Conservation (phyloP, 2,888 invertebrate species). For the Drosophila rubida region DNA sequence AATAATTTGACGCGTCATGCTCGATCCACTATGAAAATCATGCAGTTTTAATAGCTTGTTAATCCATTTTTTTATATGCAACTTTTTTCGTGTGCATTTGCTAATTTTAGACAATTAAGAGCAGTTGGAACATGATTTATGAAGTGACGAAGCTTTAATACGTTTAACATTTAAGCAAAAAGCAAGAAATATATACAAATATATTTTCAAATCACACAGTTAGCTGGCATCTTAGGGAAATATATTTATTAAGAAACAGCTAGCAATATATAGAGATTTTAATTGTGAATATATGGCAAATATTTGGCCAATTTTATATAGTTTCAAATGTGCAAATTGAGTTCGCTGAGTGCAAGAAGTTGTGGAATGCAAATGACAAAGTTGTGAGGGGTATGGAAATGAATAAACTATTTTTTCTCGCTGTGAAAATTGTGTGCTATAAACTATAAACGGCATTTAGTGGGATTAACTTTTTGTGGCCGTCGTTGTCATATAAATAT, state of each 20-base stretch:
- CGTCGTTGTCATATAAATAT: slow-evolving; percentile 72
- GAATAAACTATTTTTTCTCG: slow-evolving; percentile 18
- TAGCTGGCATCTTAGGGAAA: neutral
- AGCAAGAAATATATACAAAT: neutral
- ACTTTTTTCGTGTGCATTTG: slow-evolving; percentile 37
- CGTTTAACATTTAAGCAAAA: neutral
- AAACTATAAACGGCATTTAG: slow-evolving; percentile 81
- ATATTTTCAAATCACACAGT: too few species aligned
- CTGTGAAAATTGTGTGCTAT: slow-evolving; percentile 58
- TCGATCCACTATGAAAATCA: neutral
- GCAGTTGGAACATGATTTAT: neutral
- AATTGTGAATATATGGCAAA: too few species aligned
- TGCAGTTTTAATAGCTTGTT: neutral
- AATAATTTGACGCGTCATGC: neutral
- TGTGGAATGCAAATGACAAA: slow-evolving; percentile 11
- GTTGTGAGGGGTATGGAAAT: slow-evolving; percentile 19
- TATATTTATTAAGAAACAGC: too few species aligned
- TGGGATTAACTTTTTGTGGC: slow-evolving; percentile 76
- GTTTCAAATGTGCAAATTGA: too few species aligned
- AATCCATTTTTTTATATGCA: too few species aligned
- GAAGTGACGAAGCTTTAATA: neutral
- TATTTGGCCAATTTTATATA: too few species aligned
- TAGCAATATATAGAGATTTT: too few species aligned
- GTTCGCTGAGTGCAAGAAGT: neutral
- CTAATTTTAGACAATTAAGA: slow-evolving; percentile 40